Base-by-base conservation (phyloP, 2,888 invertebrate species). In the Suillia variegata region DNA sequence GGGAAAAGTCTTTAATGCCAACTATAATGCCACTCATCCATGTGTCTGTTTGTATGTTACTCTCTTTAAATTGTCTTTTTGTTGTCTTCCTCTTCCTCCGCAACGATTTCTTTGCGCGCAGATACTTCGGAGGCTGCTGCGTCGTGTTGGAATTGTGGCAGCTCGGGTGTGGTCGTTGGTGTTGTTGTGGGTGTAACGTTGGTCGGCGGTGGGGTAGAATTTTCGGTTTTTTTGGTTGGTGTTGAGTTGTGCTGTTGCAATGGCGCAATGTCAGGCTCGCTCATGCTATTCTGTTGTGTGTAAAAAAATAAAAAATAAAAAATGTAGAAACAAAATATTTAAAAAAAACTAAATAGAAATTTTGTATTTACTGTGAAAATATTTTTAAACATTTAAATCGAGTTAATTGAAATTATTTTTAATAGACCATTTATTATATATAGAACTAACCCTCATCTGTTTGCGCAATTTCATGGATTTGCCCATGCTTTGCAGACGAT, bases 401-500 rank as follows among this genome's bases (percentile, higher is more conserved):
- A 31, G 31, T 31, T 31, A 31, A 31, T 6, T 31, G 31, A n/a
- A n/a, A n/a, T n/a, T n/a, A n/a, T n/a, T n/a, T n/a, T n/a, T n/a
- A n/a, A n/a, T n/a, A n/a, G n/a, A n/a, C n/a, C n/a, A n/a, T n/a
- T n/a, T n/a, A n/a, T n/a, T n/a, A n/a, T n/a, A 45, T 17, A 13
- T 18, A 18, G 6, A 45, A 66, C 67, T 62, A 57, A 81, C 82
- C 78, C 76, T 80, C 71, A 82, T 78, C 73, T 80, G 76, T 60
- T 80, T 75, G 56, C 80, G 72, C 59, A 81, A 67, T 65, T 80
- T 82, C 80, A 82, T 81, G 34, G 82, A 81, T 67, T 81, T 81
- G 62, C 82, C 81, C 75, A 82, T 76, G 67, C 80, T 80, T 66
- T 85, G 84, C 67, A 87, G 81, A 70, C 85, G 85, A 82, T 87